These are phyloP conservation scores for Yoshiicerus persimilis DNA, from an alignment of 1,140 invertebrate genomes.

Conservation along the genomic window DNA sequence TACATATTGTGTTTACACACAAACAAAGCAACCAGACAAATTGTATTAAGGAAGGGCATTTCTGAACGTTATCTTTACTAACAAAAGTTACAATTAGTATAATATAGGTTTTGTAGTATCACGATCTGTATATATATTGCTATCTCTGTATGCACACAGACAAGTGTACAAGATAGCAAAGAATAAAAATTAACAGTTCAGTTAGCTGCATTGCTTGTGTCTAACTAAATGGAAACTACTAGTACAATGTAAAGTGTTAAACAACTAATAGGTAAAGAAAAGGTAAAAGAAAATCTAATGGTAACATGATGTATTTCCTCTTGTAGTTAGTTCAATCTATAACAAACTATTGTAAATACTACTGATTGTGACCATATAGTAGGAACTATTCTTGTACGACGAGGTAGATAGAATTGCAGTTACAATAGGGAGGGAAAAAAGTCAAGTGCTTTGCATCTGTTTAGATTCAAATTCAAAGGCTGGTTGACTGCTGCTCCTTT, in stretches of 20 bases:
- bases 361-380: neutral
- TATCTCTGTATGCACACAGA: neutral
- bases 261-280: neutral
- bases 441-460: conserved; percentile 21
- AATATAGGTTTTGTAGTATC: neutral
- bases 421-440: neutral
- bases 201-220: neutral
- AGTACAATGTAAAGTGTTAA: neutral
- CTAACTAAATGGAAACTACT: neutral
- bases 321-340: neutral
- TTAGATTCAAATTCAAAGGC: conserved; percentile 17
- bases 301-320: neutral
- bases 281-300: neutral
- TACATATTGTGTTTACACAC: neutral
- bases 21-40: neutral
- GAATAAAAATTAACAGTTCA: conserved; percentile 8
- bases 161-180: neutral
- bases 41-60: neutral
- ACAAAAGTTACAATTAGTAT: neutral
- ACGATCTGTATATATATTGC: neutral
- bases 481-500: conserved; percentile 18
- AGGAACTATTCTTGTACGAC: neutral
- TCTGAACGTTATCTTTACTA: neutral
- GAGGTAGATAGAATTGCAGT: neutral
- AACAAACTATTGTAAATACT: neutral